Evolutionary conservation across 2,888 invertebrate species (phyloP), one percentile per base, ranked within the genome.

Genomic region (Electrophaes corylata): DNA sequence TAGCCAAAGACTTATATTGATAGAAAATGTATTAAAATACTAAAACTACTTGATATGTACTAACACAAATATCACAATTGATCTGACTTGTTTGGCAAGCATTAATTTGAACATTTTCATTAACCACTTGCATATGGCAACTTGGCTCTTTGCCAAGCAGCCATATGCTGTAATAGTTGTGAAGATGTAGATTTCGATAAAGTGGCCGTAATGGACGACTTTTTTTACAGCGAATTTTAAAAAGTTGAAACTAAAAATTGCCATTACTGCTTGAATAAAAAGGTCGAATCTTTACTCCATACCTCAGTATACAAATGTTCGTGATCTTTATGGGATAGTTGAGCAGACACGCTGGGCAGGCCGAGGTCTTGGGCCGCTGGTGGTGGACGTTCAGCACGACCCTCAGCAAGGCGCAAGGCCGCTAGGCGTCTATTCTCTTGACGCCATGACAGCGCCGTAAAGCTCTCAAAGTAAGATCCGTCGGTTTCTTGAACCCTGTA

Each of bases 391-490:
- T 96, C 95, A 29, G 95, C 94, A 76, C 96, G 93, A 54, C 95
- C 94, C 76, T 95, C 95, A 43, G 94, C 95, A 74, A 96, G 94
- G 73, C 96, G 94, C 66, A 96, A 92, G 1, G 96, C 95, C 66
- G 95, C 95, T 71, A 97, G 94, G 31, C 97, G 93, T 66, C 97
- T 93, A 88, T 97, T 98, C 85, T 98, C 97, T 76, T 97, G 96
- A 78, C 97, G 95, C 98, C 98, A 98, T 45, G 97, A 96, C 69
- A 98, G 86, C 20, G 97, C 96, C 14, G 97, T 97, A 92, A 98
- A 98, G 83, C 95, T 97, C 88, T 98, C 98, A 88, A 98, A 98
- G 91, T 98, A 98, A 55, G 97, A 96, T 6, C 96, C 97, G 81
- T 98, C 98, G 29, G 97, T 96, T 73, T 98, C 97, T 93, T 98